Base-by-base conservation (phyloP, 1,140 invertebrate genomes). In the Caenorhabditis briggsae region DNA sequence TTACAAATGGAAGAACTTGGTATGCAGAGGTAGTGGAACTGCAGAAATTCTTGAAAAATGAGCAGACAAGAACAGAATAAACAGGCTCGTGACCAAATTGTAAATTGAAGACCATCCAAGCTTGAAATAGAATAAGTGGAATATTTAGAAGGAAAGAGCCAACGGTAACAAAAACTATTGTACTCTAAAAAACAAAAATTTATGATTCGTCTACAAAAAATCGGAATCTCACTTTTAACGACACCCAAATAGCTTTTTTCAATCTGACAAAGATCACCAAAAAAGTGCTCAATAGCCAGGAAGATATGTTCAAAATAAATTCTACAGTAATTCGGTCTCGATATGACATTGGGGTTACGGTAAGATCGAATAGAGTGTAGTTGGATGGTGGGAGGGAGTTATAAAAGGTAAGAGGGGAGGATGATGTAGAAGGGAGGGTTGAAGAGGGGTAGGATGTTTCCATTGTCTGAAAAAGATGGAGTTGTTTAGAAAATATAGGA, bases 1-100 rank as follows among this genome's bases (percentile, higher is more conserved):
- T 83, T 18, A 83, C 82, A 83, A 83, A 83, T 8, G 82, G 82
- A n/a, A 83, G 23, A 25, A 83, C 82, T 83, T 83, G 82, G 48
- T 83, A 83, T 11, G 55, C 55, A 16, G 82, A 83, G 9, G 82
- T 83, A 1, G 82, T 83, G 5, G 82, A 83, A 50, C 82, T 83
- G 18, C 55, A 58, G 53, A 83, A 18, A 59, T 83, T 83, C 33
- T 83, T 83, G 82, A 83, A 43, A n/a, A 83, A 59, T 3, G 82
- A 83, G 20, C 82, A 83, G 12, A 59, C 18, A 41, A 83, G 59
- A 23, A 83, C 55, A 3, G 82, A 50, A 59, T 83, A 83, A 20
- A 43, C 46, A 18, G 82, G 82, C 3, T 58, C 53, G 43, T 64
- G 33, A 46, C 82, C 82, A 20, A 43, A 23, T 16, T 83, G 82